Evolutionary conservation across 2,797 vertebrate species (phyloP).

Genomic region (Microtus obscurus): DNA sequence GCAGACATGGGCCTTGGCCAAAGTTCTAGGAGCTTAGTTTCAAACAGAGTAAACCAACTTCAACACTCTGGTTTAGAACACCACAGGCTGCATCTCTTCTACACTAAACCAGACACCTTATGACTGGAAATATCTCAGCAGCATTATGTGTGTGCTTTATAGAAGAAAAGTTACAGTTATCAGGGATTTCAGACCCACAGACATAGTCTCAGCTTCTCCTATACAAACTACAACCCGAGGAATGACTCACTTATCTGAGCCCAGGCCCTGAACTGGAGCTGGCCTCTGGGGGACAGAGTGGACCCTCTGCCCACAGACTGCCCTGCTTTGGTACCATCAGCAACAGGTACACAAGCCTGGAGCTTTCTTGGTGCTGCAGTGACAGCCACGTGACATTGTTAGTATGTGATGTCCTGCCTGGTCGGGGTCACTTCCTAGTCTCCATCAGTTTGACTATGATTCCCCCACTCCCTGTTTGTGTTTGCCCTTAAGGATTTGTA

Average conservation of each 20-base stretch:
- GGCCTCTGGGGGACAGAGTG: conserved; percentile 84
- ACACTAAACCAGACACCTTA: conserved; percentile 89
- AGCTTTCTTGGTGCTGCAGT: not conserved
- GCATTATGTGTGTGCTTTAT: conserved; percentile 89
- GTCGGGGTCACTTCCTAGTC: conserved; percentile 62
- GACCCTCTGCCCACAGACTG: conserved; percentile 75
- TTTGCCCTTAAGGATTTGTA: conserved; percentile 65
- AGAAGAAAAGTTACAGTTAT: conserved; percentile 88
- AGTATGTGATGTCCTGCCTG: conserved; percentile 58
- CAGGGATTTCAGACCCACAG: conserved; percentile 89
- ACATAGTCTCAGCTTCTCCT: conserved; percentile 86
- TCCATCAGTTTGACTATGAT: conserved; percentile 56
- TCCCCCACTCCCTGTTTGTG: conserved; percentile 26
- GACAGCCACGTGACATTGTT: conserved; percentile 41
- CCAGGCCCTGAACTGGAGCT: conserved; percentile 82
- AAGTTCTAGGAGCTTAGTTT: conserved; percentile 79
- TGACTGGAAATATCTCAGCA: conserved; percentile 87
- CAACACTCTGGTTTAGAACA: conserved; percentile 85
- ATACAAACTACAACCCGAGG: conserved; percentile 87
- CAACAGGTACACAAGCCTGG: not conserved
- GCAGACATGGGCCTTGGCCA: conserved; percentile 72
- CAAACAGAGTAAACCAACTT: conserved; percentile 84
- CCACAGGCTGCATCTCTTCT: conserved; percentile 85
- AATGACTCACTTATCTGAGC: conserved; percentile 89
- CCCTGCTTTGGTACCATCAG: conserved; percentile 12